Evolutionary conservation across 2,888 invertebrate species (phyloP).

Genomic region (Cantharis rustica): DNA sequence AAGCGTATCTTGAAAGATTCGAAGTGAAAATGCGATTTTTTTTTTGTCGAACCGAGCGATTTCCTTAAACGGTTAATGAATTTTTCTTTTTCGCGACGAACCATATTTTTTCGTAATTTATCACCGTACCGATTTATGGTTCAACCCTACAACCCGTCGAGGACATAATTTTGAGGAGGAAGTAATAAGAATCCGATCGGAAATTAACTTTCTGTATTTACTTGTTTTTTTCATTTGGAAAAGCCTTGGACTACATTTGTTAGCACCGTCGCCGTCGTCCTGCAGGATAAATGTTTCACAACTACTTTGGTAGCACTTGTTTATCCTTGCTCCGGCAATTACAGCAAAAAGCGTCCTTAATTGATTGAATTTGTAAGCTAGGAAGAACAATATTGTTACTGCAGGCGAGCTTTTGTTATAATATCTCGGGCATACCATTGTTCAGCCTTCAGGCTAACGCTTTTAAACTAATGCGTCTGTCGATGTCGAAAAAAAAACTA

Average conservation of each 20-base stretch:
- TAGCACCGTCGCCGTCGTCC: background rate
- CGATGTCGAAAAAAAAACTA: constrained; percentile 11
- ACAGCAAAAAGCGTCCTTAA: constrained; percentile 23
- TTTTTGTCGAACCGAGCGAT: constrained; percentile 8
- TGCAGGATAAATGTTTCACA: constrained; percentile 16
- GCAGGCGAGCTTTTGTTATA: constrained; percentile 15
- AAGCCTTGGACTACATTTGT: constrained; percentile 4
- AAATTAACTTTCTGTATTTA: background rate
- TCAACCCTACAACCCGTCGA: no score
- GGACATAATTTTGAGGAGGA: background rate
- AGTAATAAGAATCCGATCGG: background rate
- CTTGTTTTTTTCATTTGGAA: background rate
- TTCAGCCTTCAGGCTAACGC: constrained; percentile 14
- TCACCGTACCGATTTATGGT: no score
- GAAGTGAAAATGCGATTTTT: constrained; percentile 22
- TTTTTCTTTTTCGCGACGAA: background rate
- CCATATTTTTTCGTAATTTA: no score
- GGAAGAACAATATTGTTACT: constrained; percentile 20
- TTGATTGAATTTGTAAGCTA: constrained; percentile 27
- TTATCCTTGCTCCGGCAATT: constrained; percentile 20
- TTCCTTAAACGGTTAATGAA: constrained; percentile 23
- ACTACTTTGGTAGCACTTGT: constrained; percentile 10
- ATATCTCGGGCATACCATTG: constrained; percentile 8
- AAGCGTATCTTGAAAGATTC: constrained; percentile 6
- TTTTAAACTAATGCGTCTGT: constrained; percentile 26